These are phyloP conservation scores for Malacosoma neustria DNA, from an alignment of 2,888 invertebrate genomes.

Conservation along the genomic window DNA sequence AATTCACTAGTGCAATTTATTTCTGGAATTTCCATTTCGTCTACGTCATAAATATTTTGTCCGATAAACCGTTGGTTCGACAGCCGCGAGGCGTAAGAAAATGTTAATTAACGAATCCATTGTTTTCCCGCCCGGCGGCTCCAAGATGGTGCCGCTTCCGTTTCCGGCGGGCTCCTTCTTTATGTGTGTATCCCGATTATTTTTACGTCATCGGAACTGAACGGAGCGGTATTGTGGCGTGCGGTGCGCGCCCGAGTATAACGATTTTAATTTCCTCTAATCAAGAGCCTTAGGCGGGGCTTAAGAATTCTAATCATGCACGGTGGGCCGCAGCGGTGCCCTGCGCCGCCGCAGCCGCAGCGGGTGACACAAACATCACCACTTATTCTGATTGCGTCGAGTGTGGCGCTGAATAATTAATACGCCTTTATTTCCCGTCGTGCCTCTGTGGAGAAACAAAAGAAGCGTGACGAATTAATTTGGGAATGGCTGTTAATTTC, in stretches of 20 bases:
- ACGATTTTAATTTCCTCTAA: slow-evolving; percentile 76
- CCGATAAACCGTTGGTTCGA: slow-evolving; percentile 75
- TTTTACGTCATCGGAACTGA: slow-evolving; percentile 61
- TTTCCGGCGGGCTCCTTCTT: slow-evolving; percentile 69
- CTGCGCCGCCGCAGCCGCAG: slow-evolving; percentile 23
- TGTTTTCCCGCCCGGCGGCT: slow-evolving; percentile 79
- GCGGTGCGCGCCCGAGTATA: slow-evolving; percentile 60
- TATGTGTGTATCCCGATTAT: slow-evolving; percentile 69
- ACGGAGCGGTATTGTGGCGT: slow-evolving; percentile 57
- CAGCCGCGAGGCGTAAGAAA: slow-evolving; percentile 80
- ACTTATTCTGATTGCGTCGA: slow-evolving; percentile 74
- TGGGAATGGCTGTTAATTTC: slow-evolving; percentile 26
- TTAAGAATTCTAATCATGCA: slow-evolving; percentile 75
- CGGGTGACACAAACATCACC: slow-evolving; percentile 73
- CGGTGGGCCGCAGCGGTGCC: slow-evolving; percentile 21
- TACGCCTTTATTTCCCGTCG: slow-evolving; percentile 66
- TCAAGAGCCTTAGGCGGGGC: slow-evolving; percentile 71
- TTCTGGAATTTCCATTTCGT: slow-evolving; percentile 61
- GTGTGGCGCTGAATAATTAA: slow-evolving; percentile 74
- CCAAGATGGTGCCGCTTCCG: slow-evolving; percentile 76
- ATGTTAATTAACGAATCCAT: slow-evolving; percentile 87
- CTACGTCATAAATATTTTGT: slow-evolving; percentile 73
- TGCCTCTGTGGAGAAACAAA: slow-evolving; percentile 51
- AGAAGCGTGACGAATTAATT: slow-evolving; percentile 48
- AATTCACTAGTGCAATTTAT: slow-evolving; percentile 54